A percentile compares a stretch with the other conserved stretches of the same genome.
Evolutionary conservation across 2,797 vertebrate genomes (phyloP).

Genomic region (Bufotes viridis): DNA sequence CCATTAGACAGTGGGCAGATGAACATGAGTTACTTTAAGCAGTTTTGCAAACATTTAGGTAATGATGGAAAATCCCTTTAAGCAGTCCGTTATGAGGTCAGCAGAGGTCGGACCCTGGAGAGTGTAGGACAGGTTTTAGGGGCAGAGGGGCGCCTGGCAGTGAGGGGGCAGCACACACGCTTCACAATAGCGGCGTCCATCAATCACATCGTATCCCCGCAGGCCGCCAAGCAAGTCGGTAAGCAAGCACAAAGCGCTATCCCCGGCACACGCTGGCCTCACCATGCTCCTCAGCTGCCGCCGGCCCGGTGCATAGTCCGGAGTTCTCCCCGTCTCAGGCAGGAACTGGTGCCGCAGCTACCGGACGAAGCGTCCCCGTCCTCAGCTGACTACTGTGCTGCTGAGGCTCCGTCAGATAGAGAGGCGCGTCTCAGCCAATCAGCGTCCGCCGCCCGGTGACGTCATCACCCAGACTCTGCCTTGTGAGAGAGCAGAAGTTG

Average conservation of each 20-base stretch:
- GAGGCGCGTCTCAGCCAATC: constrained; percentile 57
- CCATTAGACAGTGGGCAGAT: too few relatives aligned
- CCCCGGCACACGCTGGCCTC: not conserved
- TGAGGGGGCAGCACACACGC: not conserved
- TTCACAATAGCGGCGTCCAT: not conserved
- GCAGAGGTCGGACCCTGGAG: not conserved
- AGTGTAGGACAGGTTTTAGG: too few relatives aligned
- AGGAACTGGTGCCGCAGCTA: not conserved
- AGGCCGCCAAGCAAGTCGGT: not conserved
- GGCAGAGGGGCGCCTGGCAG: not conserved
- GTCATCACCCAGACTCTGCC: not conserved
- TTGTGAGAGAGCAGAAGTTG: not conserved
- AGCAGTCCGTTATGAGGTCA: not conserved
- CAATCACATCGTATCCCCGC: not conserved
- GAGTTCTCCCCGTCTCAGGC: not conserved
- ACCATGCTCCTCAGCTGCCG: constrained; percentile 35
- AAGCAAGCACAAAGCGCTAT: too few relatives aligned
- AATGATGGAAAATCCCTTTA: not conserved
- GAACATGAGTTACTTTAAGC: too few relatives aligned
- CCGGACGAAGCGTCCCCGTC: not conserved
- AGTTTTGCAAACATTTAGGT: not conserved
- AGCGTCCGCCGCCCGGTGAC: constrained; percentile 11
- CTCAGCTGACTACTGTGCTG: not conserved
- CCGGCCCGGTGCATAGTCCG: not conserved
- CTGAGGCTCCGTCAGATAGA: not conserved